Evolutionary conservation across 2,888 invertebrate genomes (phyloP), one percentile per base, ranked within the genome.

Genomic region (Drosophila atripex): DNA sequence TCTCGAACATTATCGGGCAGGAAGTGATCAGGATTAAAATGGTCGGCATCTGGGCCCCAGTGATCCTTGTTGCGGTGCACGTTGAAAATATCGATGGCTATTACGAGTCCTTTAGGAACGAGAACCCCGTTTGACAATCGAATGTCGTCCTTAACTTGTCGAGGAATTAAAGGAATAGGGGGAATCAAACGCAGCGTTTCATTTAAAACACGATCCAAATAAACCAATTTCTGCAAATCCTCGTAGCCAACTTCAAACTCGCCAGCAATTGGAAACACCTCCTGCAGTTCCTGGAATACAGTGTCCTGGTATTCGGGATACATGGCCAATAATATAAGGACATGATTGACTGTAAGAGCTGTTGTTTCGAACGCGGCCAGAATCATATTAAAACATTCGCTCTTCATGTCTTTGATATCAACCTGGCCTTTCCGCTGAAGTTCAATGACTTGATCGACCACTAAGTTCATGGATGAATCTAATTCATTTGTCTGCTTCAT

Each of bases 21-120:
- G 58, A 90, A 91, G 56, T 90, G 77, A n/a, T 90, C 88, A 0
- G 91, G 91, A 79, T 91, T 89, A 43, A 91, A 91, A 0, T 54
- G 58, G 1, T 82, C 63, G 3, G 91, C 89, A 2, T 89, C 75
- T 0, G 76, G 68, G 0, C 91, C 91, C 91, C 91, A 91, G 28
- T 86, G 60, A 7, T 88, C 79, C 3, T 73, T 65, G 23, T 77
- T 78, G 3, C 90, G 88, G 58, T 91, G 91, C 55, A 89, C 75
- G 28, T 88, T 77, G 14, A 88, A 90, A 5, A 89, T 83, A 52
- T 86, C 80, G 5, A 90, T 66, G 16, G 64, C 73, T 3, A 88
- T 51, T 57, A 86, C 78, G 0, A 89, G 25, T 3, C 89, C 90
- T 23, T 78, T 75, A 1, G 90, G 90, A 9, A 90, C n/a, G 0